Evolutionary conservation across 1,140 invertebrate genomes (phyloP).

Genomic region (Drosophila insularis): DNA sequence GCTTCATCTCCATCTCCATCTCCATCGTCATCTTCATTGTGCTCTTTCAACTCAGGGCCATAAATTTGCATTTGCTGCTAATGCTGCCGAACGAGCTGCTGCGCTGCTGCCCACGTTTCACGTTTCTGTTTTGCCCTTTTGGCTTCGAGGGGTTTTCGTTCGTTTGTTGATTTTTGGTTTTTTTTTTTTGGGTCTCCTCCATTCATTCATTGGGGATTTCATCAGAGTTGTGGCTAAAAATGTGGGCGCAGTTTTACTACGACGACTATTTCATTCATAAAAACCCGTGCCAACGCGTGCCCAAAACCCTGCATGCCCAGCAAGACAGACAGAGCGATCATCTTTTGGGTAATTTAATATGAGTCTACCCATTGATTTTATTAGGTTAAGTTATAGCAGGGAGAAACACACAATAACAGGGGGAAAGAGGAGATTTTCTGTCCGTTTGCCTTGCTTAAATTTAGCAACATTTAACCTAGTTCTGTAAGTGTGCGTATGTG

Average conservation of each 20-base stretch:
- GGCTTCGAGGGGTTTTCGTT: conserved; percentile 62
- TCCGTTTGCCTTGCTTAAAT: conserved; percentile 63
- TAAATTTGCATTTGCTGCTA: conserved; percentile 76
- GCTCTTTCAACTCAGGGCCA: conserved; percentile 50
- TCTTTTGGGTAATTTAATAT: conserved; percentile 55
- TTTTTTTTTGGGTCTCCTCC: conserved; percentile 15
- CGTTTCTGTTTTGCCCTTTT: conserved; percentile 62
- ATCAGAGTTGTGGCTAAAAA: conserved; percentile 41
- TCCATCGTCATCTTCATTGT: conserved; percentile 33
- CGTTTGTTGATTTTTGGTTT: neutral
- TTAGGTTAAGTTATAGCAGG: conserved; percentile 61
- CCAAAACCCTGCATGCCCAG: conserved; percentile 25
- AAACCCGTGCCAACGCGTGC: conserved; percentile 40
- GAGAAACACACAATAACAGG: neutral
- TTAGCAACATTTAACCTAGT: conserved; percentile 78
- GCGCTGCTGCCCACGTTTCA: conserved; percentile 41
- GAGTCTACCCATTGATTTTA: conserved; percentile 57
- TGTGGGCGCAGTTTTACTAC: conserved; percentile 62
- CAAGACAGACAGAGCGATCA: neutral
- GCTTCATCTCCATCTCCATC: neutral
- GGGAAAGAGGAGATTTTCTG: conserved; percentile 28
- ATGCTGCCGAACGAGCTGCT: conserved; percentile 1
- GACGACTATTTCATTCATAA: conserved; percentile 65
- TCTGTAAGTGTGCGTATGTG: conserved; percentile 34
- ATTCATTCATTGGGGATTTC: conserved; percentile 66